These are phyloP conservation scores for Malurus melanocephalus DNA, from an alignment of 2,113 vertebrate genomes.

Conservation along the genomic window DNA sequence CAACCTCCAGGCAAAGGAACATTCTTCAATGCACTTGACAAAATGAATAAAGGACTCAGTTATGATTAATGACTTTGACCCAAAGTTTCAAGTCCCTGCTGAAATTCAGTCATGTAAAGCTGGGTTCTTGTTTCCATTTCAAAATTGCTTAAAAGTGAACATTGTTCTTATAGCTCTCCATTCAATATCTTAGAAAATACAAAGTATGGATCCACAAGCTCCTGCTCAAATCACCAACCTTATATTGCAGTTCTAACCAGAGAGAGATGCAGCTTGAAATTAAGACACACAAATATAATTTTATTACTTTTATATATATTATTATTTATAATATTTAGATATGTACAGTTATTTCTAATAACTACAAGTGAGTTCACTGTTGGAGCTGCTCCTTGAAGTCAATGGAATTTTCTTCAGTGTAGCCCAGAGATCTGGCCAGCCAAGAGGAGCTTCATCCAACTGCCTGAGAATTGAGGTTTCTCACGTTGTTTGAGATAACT, in stretches of 20 bases:
- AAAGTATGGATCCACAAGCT: not conserved
- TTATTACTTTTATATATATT: not conserved
- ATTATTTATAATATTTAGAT: no score
- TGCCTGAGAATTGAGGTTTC: not conserved
- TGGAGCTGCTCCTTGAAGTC: not conserved
- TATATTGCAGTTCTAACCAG: not conserved
- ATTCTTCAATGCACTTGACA: conserved; percentile 17
- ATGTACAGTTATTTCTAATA: not conserved
- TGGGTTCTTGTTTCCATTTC: not conserved
- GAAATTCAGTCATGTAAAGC: not conserved
- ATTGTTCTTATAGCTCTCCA: not conserved
- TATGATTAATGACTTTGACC: conserved; percentile 39
- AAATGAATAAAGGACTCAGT: conserved; percentile 25
- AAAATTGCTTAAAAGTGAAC: not conserved
- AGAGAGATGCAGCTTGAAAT: not conserved
- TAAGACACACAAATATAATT: not conserved
- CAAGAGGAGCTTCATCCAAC: not conserved
- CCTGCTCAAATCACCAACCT: not conserved
- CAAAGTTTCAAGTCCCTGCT: not conserved
- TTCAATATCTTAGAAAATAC: not conserved
- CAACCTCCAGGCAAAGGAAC: not conserved
- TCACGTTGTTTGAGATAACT: not conserved
- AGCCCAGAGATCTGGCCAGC: not conserved
- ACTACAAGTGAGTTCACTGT: not conserved
- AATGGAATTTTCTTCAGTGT: not conserved